Evolutionary conservation across 2,113 vertebrate species (phyloP).

Genomic region (Emydocephalus ijimae): DNA sequence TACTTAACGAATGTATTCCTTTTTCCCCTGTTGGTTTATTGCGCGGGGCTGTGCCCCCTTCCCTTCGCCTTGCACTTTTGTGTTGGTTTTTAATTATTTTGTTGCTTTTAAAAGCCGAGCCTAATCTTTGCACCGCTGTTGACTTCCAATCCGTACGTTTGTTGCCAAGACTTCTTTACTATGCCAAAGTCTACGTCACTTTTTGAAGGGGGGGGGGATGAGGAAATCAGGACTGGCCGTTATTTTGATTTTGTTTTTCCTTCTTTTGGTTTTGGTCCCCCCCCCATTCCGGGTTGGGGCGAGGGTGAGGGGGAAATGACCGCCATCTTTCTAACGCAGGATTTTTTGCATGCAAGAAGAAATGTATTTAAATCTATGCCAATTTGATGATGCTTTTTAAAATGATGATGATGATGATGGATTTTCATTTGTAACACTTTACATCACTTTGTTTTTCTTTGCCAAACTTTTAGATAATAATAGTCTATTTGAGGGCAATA

Average conservation of each 20-base stretch:
- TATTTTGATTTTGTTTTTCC: neutral
- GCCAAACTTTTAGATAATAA: conserved; percentile 71
- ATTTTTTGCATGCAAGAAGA: conserved; percentile 76
- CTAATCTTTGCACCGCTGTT: conserved; percentile 2
- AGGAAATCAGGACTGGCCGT: conserved; percentile 8
- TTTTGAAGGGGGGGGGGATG: conserved; percentile 54
- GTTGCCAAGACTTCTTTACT: conserved; percentile 76
- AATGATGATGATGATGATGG: neutral
- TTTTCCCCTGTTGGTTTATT: neutral
- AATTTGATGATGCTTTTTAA: conserved; percentile 75
- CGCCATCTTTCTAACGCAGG: conserved; percentile 65
- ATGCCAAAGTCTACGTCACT: conserved; percentile 90
- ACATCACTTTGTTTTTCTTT: conserved; percentile 57
- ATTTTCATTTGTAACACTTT: conserved; percentile 23
- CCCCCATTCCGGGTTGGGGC: neutral
- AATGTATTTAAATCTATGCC: conserved; percentile 76
- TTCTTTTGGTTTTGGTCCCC: neutral
- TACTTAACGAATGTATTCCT: neutral
- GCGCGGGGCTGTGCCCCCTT: neutral
- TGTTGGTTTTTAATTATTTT: neutral
- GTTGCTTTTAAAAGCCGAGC: neutral
- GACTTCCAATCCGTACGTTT: conserved; percentile 55
- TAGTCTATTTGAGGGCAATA: conserved; percentile 72
- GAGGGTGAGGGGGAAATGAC: conserved; percentile 31
- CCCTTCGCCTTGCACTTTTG: conserved; percentile 7